Conservation (phyloP, 2,888 invertebrate species). For the Lucinisca nassula region DNA sequence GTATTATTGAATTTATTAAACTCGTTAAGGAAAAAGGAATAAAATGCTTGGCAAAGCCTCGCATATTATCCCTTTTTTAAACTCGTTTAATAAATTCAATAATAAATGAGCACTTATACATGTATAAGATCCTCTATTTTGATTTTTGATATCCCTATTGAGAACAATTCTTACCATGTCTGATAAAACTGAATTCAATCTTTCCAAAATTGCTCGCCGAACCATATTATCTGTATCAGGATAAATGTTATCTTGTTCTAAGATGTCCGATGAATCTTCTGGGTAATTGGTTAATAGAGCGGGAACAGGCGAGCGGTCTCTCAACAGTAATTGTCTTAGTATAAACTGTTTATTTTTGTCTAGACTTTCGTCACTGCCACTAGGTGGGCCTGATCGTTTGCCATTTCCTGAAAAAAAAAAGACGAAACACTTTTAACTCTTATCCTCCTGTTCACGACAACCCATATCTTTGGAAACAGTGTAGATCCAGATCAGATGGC, state of each 20-base stretch:
- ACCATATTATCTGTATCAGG: not conserved
- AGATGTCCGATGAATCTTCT: not conserved
- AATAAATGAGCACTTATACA: too few relatives aligned
- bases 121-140: too few relatives aligned
- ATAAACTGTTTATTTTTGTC: not conserved
- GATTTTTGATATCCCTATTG: too few relatives aligned
- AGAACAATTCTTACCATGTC: not conserved
- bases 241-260: not conserved
- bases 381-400: conserved; percentile 48
- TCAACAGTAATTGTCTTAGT: not conserved
- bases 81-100: too few relatives aligned
- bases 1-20: too few relatives aligned
- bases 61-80: too few relatives aligned
- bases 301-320: not conserved
- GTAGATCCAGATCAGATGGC: too few relatives aligned
- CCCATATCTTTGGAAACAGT: too few relatives aligned
- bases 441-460: too few relatives aligned
- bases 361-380: not conserved
- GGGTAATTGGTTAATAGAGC: not conserved
- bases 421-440: too few relatives aligned
- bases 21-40: too few relatives aligned
- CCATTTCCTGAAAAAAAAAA: conserved; percentile 53
- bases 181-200: not conserved
- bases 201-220: not conserved
- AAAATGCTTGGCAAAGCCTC: too few relatives aligned